Evolutionary conservation across 2,797 vertebrate species (phyloP), one percentile per base, ranked within the genome.

Genomic region (Manis javanica): DNA sequence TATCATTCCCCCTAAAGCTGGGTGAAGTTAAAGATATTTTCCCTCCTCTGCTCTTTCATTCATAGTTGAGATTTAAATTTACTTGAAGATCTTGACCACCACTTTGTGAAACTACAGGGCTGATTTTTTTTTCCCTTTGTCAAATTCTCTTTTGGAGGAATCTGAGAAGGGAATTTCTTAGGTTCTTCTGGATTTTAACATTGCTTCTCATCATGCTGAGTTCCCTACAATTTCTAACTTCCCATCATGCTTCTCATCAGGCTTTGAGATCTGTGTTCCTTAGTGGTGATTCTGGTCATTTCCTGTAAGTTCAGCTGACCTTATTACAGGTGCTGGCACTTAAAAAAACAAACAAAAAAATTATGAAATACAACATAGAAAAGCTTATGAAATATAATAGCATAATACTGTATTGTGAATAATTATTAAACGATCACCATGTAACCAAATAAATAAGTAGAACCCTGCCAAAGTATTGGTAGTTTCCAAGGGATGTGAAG

Each of bases 31-130:
- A 93, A 95, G 72, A 64, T 77, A n/a, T 53, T 75, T 85, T 63
- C 24, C 15, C 31, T 85, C 53, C 37, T 68, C 31, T 88, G 87
- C 39, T 18, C 42, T 12, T 95, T 85, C 42, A 5, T 91, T 95
- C 83, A 63, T 59, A 90, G 63, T 74, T 93, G 85, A 96, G 29
- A 83, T 95, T 92, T 92, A 91, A 95, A 89, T 96, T 91, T 79
- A 87, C 53, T 83, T 66, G 23, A 91, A 90, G 26, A 92, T 90
- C 57, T 96, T 94, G 68, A 90, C 82, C 66, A 78, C 39, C 42
- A 34, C n/a, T 92, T 84, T 68, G 21, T 95, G 82, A 81, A 92
- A 61, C 64, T 71, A 77, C 37, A 15, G 88, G 84, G 68, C 34
- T 95, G 53, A 69, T 88, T 84, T 83, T 51, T 66, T 18, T 31